These are phyloP conservation scores for Pseudochirops corinnae DNA, from an alignment of 2,797 vertebrate genomes.

Conservation along the genomic window DNA sequence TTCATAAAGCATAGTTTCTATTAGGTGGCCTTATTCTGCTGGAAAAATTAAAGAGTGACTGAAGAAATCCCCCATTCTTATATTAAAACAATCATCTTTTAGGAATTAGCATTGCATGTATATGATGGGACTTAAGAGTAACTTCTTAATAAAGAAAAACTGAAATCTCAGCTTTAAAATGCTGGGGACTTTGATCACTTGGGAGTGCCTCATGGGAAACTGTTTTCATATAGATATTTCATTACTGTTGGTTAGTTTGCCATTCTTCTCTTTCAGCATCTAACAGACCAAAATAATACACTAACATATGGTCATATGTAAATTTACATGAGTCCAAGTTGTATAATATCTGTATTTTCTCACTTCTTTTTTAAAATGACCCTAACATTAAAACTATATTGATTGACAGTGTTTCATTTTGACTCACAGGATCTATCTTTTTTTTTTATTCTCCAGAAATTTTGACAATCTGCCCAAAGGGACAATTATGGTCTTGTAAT, in stretches of 20 bases:
- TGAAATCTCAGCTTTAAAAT: conserved; percentile 65
- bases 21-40: conserved; percentile 68
- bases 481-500: conserved; percentile 40
- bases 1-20: conserved; percentile 63
- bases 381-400: conserved; percentile 39
- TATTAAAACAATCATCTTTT: conserved; percentile 31
- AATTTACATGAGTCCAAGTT: conserved; percentile 35
- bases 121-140: conserved; percentile 33
- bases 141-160: conserved; percentile 56
- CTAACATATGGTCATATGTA: conserved; percentile 24
- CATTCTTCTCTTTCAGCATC: conserved; percentile 55
- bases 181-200: conserved; percentile 63
- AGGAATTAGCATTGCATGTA: conserved; percentile 59
- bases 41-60: conserved; percentile 50
- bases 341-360: conserved; percentile 49
- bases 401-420: conserved; percentile 43
- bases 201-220: conserved; percentile 47
- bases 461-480: conserved; percentile 43
- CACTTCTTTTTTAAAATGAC: conserved; percentile 41
- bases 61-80: conserved; percentile 36
- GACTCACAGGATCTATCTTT: not conserved
- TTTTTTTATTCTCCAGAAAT: not conserved
- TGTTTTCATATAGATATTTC: conserved; percentile 65
- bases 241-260: conserved; percentile 64
- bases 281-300: conserved; percentile 57